A percentile compares a stretch with the other conserved stretches of the same genome.
These are phyloP conservation scores for Gryllus longicercus DNA, from an alignment of 2,888 invertebrate species.

Conservation along the genomic window DNA sequence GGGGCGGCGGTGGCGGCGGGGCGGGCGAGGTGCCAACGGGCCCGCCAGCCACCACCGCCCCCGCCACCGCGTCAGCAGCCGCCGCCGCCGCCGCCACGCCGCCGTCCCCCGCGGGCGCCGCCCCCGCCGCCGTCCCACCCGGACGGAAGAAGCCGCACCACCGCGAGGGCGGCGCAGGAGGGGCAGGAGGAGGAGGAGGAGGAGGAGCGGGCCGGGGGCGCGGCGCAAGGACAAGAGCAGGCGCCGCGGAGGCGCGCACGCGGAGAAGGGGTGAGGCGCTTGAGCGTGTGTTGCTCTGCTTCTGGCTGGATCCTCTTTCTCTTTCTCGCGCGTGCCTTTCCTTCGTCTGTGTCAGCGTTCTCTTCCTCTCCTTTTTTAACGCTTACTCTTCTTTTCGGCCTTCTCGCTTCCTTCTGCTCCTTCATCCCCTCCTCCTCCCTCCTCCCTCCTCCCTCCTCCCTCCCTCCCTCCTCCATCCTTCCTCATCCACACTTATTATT, in stretches of 20 bases:
- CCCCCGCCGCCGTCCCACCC: neutral
- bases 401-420: no score
- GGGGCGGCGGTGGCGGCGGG: neutral
- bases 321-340: no score
- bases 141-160: neutral
- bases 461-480: no score
- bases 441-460: no score
- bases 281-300: neutral
- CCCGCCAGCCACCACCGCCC: neutral
- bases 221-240: neutral
- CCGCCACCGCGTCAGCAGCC: neutral
- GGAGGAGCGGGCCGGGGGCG: neutral
- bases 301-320: no score
- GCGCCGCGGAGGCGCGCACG: neutral
- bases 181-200: neutral
- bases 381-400: no score
- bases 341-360: no score
- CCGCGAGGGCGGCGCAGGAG: neutral
- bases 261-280: neutral
- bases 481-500: no score
- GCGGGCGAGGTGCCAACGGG: neutral
- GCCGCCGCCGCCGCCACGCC: neutral
- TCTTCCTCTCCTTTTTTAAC: no score
- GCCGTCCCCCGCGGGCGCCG: neutral
- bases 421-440: no score